A percentile compares a stretch with the other conserved stretches of the same genome.
Evolutionary conservation across 2,888 invertebrate species (phyloP).

Genomic region (Pheosia tremula): DNA sequence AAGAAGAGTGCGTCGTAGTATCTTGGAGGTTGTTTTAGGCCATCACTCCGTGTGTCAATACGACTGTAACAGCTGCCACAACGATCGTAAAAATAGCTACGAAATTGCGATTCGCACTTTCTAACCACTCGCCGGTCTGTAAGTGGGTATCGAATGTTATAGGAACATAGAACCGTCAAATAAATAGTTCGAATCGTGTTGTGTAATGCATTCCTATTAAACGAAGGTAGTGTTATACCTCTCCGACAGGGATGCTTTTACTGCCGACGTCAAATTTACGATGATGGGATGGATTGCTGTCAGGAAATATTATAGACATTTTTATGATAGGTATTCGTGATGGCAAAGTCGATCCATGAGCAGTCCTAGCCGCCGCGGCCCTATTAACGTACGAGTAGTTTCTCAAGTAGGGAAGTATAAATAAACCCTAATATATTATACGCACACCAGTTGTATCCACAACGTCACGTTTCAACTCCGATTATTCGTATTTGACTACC

Average conservation of each 20-base stretch:
- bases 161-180: slow-evolving; percentile 7
- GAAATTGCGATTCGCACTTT: not conserved
- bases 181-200: slow-evolving; percentile 26
- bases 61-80: not conserved
- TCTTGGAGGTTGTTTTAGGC: not conserved
- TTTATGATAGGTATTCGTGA: slow-evolving; percentile 64
- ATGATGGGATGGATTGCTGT: slow-evolving; percentile 69
- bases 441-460: not conserved
- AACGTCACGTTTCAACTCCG: not conserved
- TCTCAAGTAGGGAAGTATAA: slow-evolving; percentile 27
- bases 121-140: too few species aligned
- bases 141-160: not conserved
- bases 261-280: slow-evolving; percentile 67
- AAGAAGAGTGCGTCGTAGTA: too few species aligned
- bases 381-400: slow-evolving; percentile 8
- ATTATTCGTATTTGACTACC: not conserved
- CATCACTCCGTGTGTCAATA: not conserved
- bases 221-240: slow-evolving; percentile 47
- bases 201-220: slow-evolving; percentile 41
- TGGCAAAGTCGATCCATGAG: slow-evolving; percentile 49
- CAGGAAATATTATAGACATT: slow-evolving; percentile 65
- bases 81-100: not conserved
- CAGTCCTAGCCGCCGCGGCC: slow-evolving; percentile 36
- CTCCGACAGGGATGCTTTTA: slow-evolving; percentile 62
- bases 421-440: slow-evolving; percentile 15